phyloP scores from a whole-genome alignment of 2,113 vertebrate species.

The Corvus hawaiiensis region DNA sequence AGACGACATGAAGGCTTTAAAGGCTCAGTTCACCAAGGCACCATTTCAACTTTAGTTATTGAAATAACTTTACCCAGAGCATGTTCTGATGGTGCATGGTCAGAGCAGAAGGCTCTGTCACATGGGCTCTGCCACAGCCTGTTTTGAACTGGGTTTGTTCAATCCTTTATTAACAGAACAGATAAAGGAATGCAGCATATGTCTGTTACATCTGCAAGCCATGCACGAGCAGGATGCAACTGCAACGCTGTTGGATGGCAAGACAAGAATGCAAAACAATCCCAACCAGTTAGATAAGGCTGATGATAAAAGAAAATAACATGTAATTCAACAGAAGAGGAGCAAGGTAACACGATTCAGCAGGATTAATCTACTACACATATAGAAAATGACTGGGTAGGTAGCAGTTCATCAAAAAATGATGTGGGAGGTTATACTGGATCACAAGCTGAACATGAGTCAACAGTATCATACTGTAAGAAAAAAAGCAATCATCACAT shows the following conservation, averaged over 20 bases:
- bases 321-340: neutral
- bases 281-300: neutral
- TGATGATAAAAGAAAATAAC: neutral
- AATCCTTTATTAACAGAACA: neutral
- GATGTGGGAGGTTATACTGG: slow-evolving; percentile 48
- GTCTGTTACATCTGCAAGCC: neutral
- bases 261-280: neutral
- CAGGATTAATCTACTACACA: neutral
- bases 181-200: neutral
- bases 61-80: neutral
- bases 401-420: slow-evolving; percentile 21
- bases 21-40: neutral
- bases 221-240: neutral
- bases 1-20: neutral
- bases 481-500: slow-evolving; percentile 1
- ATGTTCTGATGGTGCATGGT: neutral
- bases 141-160: neutral
- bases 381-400: slow-evolving; percentile 16
- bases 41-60: neutral
- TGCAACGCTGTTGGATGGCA: neutral
- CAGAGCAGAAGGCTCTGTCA: slow-evolving; percentile 14
- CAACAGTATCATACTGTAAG: slow-evolving; percentile 18
- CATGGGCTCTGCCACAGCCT: neutral
- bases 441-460: slow-evolving; percentile 59
- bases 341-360: neutral